phyloP scores from a whole-genome alignment of 64 coral and sea anemone species.

The Porites lutea region DNA sequence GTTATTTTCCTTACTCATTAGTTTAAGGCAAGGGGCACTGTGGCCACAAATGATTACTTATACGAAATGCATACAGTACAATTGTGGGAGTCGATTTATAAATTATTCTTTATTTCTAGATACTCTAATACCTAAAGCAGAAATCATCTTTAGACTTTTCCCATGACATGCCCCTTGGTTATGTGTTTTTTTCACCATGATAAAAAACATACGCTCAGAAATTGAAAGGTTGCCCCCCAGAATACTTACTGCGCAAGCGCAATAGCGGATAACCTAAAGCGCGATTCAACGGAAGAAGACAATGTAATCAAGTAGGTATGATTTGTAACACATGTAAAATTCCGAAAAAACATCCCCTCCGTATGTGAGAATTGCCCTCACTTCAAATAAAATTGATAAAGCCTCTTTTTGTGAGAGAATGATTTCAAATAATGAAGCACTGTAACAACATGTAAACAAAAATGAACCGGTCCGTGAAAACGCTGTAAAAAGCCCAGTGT shows the following conservation, averaged over 20 bases:
- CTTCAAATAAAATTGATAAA: no score
- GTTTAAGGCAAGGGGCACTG: conserved; percentile 79
- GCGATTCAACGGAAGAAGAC: neutral
- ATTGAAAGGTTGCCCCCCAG: neutral
- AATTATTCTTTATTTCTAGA: neutral
- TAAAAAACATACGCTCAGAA: neutral
- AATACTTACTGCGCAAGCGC: neutral
- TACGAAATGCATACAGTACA: neutral
- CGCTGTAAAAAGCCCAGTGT: no score
- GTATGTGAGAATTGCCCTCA: no score
- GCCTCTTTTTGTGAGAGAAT: no score
- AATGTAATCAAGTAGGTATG: no score
- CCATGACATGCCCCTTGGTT: no score
- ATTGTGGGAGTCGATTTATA: neutral
- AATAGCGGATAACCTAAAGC: neutral
- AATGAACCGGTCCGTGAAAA: no score
- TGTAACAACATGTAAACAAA: no score
- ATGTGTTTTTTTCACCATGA: neutral
- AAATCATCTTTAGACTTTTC: neutral
- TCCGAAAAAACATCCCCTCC: no score
- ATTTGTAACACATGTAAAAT: no score
- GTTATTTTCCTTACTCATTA: conserved; percentile 99
- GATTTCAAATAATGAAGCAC: no score
- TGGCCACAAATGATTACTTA: neutral
- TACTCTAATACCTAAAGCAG: neutral